phyloP scores from a whole-genome alignment of 2,113 vertebrate species.

The Rhabdornis inornatus region DNA sequence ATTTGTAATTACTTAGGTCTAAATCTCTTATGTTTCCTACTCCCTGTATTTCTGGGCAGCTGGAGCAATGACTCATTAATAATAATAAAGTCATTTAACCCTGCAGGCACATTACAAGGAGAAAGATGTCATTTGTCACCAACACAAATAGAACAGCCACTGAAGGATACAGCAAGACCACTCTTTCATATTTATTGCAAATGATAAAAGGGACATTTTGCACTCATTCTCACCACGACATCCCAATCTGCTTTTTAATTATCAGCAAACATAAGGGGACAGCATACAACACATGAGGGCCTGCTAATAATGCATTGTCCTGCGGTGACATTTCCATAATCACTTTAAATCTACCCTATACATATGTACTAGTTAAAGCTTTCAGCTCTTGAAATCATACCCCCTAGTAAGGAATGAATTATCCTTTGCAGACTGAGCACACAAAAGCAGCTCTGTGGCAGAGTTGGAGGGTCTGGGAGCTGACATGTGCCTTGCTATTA shows the following conservation, averaged over 20 bases:
- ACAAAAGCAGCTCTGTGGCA: not conserved
- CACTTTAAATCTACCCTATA: constrained; percentile 38
- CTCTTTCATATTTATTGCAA: constrained; percentile 74
- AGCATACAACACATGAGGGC: constrained; percentile 24
- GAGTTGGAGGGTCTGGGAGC: not conserved
- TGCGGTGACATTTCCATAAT: constrained; percentile 61
- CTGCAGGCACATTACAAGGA: constrained; percentile 78
- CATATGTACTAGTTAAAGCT: constrained; percentile 38
- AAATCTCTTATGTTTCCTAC: constrained; percentile 72
- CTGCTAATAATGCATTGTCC: constrained; percentile 51
- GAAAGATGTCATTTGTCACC: constrained; percentile 80
- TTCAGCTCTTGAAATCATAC: constrained; percentile 37
- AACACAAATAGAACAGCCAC: constrained; percentile 73
- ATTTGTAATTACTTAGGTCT: constrained; percentile 83
- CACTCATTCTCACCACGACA: constrained; percentile 55
- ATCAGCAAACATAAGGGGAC: constrained; percentile 65
- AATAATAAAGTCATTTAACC: constrained; percentile 88
- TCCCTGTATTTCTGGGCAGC: constrained; percentile 56
- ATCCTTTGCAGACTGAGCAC: not conserved
- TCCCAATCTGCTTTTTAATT: constrained; percentile 70
- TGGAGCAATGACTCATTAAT: constrained; percentile 80
- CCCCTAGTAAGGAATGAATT: constrained; percentile 38
- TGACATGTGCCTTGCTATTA: not conserved
- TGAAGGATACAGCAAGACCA: constrained; percentile 69
- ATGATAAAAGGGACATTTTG: constrained; percentile 57